Base-by-base conservation (phyloP, 2,797 vertebrate genomes). In the Acanthis flammea region DNA sequence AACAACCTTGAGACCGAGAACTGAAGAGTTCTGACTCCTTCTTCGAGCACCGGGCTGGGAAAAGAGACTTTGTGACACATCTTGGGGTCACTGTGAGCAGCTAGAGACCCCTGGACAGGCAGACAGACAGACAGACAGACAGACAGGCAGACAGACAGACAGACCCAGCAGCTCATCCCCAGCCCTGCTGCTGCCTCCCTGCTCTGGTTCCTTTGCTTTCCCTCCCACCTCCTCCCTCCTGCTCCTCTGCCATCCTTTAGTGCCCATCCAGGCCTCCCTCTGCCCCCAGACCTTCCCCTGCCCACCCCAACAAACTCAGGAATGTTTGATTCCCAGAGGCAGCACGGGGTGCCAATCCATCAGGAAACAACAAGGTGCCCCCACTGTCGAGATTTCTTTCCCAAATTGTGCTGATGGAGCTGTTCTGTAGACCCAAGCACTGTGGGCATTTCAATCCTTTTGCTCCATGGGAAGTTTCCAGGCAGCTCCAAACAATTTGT, bases 291-390 rank as follows among this genome's bases (percentile, higher is more conserved):
- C 4, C 6, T 72, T 48, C 14, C 39, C 5, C 31, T 4, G 1
- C 41, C 48, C 67, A 48, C 1, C 28, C 4, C 7, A 44, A 57
- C 0, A 3, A 88, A 28, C 41, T 44, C 25, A 62, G 21, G 50
- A 55, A 6, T 2, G 19, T 6, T 41, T 8, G 7, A 54, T 30
- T 62, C 45, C 33, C 57, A 25, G n/a, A 53, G 45, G 16, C 72
- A 85, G 10, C 65, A 17, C 0, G 0, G 19, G 53, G 44, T 18
- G 3, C 22, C 45, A 90, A 86, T 13, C 1, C 41, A 30, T 57
- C 55, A 33, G 96, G 92, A 97, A 94, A 94, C 42, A 95, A 93
- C 95, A 95, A 62, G 2, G 30, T 41, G 28, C 88, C 71, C 51
- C 48, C 61, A 92, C 80, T 95, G 94, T 85, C 9, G 83, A 21